phyloP scores from a whole-genome alignment of 2,888 invertebrate genomes.

The Orthonevra nobilis region DNA sequence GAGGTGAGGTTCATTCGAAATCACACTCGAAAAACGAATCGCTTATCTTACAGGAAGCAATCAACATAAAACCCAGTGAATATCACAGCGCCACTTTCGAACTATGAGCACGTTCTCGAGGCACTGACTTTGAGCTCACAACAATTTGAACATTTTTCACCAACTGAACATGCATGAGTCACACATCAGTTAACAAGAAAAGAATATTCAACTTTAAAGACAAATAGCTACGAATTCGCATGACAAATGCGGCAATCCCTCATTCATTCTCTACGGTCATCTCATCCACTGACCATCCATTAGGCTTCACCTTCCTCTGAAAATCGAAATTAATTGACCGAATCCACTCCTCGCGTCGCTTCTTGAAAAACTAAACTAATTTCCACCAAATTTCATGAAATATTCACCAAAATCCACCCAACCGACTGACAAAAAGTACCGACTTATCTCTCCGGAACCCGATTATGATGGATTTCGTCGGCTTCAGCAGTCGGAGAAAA shows the following conservation, averaged over 20 bases:
- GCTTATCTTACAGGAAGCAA: no score
- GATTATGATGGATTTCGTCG: constrained; percentile 67
- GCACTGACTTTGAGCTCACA: no score
- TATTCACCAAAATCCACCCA: constrained; percentile 41
- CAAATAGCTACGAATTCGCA: no score
- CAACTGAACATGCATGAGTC: no score
- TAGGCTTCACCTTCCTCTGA: background rate
- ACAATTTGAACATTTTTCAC: no score
- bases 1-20: no score
- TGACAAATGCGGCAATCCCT: constrained; percentile 9
- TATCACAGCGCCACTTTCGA: no score
- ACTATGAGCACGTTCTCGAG: no score
- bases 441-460: constrained; percentile 32
- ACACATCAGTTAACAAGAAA: no score
- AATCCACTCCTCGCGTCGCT: background rate
- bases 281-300: constrained; percentile 3
- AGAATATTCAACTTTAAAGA: no score
- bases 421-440: background rate
- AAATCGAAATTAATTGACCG: constrained; percentile 34
- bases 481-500: constrained; percentile 38
- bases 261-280: background rate
- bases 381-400: constrained; percentile 57
- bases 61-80: no score
- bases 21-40: no score
- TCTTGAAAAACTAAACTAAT: constrained; percentile 36